Evolutionary conservation across 2,888 invertebrate species (phyloP).

Genomic region (Diogma glabrata): DNA sequence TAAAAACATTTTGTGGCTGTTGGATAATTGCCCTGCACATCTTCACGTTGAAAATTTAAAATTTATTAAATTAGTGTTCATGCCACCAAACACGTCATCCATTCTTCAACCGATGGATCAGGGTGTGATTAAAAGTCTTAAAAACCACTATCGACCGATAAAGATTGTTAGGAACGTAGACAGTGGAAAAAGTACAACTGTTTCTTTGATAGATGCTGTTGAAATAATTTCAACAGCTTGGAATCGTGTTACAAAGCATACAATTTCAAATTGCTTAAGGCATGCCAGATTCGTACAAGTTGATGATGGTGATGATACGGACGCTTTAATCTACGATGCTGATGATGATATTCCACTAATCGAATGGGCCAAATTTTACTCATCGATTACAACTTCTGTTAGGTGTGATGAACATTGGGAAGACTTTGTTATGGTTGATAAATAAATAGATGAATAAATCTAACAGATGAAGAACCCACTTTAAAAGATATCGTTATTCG

Average conservation of each 20-base stretch:
- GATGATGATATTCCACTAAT: neutral
- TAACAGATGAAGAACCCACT: neutral
- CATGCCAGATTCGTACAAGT: neutral
- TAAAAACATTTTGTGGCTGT: constrained; percentile 19
- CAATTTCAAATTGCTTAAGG: neutral
- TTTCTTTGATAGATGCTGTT: neutral
- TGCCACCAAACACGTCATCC: constrained; percentile 23
- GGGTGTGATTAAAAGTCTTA: constrained; percentile 20
- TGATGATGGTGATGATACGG: neutral
- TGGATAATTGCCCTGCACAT: constrained; percentile 19
- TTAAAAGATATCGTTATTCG: constrained; percentile 1
- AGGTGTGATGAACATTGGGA: neutral
- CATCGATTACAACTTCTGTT: neutral
- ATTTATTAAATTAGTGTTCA: constrained; percentile 21
- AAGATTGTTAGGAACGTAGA: neutral
- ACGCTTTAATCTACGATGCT: neutral
- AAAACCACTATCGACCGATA: constrained; percentile 19
- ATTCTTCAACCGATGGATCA: constrained; percentile 18
- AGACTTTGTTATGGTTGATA: neutral
- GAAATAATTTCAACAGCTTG: neutral
- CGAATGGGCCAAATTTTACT: neutral
- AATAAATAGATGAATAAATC: too few species aligned
- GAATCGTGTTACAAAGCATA: neutral
- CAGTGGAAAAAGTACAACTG: neutral
- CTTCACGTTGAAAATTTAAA: constrained; percentile 18